Conservation (phyloP, 2,888 invertebrate genomes). For the Tachina grossa region DNA sequence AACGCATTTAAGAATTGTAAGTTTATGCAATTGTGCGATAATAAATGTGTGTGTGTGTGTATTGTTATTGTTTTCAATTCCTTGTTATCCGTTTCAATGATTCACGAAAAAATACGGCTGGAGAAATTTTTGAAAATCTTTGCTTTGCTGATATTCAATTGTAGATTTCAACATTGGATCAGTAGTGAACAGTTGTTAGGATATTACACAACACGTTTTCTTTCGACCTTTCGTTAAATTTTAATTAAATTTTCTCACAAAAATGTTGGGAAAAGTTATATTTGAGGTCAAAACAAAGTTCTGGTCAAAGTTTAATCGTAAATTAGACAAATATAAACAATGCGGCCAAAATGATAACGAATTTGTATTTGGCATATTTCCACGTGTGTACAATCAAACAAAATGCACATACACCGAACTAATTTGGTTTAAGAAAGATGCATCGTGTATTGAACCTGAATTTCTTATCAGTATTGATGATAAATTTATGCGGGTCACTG, state of each 20-base stretch:
- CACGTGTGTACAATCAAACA: conserved; percentile 75
- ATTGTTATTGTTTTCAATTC: conserved; percentile 10
- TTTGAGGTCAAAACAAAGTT: conserved; percentile 70
- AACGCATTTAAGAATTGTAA: conserved; percentile 31
- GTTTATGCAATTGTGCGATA: not conserved
- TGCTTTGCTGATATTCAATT: not conserved
- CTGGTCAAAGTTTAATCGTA: conserved; percentile 66
- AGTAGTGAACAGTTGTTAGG: conserved; percentile 46
- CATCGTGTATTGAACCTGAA: conserved; percentile 78
- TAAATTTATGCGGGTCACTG: conserved; percentile 85
- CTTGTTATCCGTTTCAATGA: conserved; percentile 31
- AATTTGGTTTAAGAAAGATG: conserved; percentile 72
- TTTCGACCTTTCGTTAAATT: not conserved
- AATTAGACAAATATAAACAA: conserved; percentile 69
- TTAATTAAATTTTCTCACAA: not conserved
- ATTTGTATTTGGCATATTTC: conserved; percentile 76
- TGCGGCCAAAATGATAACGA: conserved; percentile 73
- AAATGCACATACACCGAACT: conserved; percentile 73
- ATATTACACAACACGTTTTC: conserved; percentile 4
- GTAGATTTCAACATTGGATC: conserved; percentile 21
- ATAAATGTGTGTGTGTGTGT: not conserved
- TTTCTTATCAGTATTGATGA: conserved; percentile 85
- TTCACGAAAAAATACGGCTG: conserved; percentile 44
- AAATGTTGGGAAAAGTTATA: conserved; percentile 73
- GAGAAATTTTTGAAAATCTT: conserved; percentile 39